Conservation (phyloP, 2,797 vertebrate species). For the Centropyge bicolor region DNA sequence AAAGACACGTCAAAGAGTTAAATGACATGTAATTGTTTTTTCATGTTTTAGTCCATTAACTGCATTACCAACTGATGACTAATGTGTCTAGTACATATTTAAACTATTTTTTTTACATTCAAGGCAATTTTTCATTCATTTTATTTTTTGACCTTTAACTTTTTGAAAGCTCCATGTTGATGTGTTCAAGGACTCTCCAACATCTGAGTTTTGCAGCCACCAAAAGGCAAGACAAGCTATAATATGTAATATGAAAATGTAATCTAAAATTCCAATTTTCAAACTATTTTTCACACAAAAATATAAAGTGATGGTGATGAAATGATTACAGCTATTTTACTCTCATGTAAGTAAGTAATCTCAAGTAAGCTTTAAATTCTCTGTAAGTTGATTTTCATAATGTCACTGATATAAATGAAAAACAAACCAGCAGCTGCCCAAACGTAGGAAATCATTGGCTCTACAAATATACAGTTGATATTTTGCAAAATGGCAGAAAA, state of each 20-base stretch:
- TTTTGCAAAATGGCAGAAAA: constrained; percentile 19
- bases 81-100: constrained; percentile 3
- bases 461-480: neutral
- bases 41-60: constrained; percentile 11
- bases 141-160: neutral
- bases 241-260: neutral
- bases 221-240: neutral
- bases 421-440: neutral
- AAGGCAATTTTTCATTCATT: constrained; percentile 10
- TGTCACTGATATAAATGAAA: neutral
- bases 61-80: constrained; percentile 10
- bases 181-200: constrained; percentile 17
- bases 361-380: neutral
- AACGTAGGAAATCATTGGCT: neutral
- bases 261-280: neutral
- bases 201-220: neutral
- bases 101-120: constrained; percentile 5
- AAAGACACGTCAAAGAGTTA: constrained; percentile 1
- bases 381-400: neutral
- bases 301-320: constrained; percentile 3
- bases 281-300: neutral
- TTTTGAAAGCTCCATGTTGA: constrained; percentile 12
- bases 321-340: neutral
- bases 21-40: neutral
- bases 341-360: neutral